Conservation (phyloP, 2,888 invertebrate species). For the Limnephilus lunatus region DNA sequence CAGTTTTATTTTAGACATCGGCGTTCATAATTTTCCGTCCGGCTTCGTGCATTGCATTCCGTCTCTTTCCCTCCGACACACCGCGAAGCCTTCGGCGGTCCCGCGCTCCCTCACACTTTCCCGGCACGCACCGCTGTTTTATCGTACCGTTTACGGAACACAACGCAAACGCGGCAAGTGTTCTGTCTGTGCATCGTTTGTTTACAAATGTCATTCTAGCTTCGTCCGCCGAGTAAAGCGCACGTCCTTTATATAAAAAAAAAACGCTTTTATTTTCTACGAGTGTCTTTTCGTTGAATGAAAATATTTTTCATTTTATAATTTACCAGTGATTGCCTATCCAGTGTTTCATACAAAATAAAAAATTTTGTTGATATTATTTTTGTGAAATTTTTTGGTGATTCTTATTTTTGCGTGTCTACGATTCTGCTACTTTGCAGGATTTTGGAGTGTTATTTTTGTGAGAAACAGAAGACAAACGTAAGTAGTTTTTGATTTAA, state of each 20-base stretch:
- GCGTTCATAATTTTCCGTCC: not conserved
- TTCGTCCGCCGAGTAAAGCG: not conserved
- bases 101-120: not conserved
- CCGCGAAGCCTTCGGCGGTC: not conserved
- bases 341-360: not conserved
- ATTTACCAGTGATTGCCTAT: not conserved
- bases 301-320: not conserved
- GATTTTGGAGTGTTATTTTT: conserved; percentile 21
- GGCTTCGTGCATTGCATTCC: conserved; percentile 6
- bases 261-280: not conserved
- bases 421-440: not conserved
- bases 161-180: conserved; percentile 13
- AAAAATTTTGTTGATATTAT: not conserved
- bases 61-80: not conserved
- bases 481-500: not conserved
- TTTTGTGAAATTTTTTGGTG: conserved; percentile 5
- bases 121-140: not conserved
- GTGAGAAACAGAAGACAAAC: not conserved
- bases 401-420: not conserved
- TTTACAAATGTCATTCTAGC: conserved; percentile 36
- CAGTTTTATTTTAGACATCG: not conserved
- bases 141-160: conserved; percentile 3
- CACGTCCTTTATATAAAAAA: not conserved
- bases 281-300: conserved; percentile 7
- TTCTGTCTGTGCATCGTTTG: conserved; percentile 31